Percentiles rank a stretch among this genome's conserved stretches.
Conservation (phyloP, 2,797 vertebrate genomes). For the Triplophysa yarkandensis region DNA sequence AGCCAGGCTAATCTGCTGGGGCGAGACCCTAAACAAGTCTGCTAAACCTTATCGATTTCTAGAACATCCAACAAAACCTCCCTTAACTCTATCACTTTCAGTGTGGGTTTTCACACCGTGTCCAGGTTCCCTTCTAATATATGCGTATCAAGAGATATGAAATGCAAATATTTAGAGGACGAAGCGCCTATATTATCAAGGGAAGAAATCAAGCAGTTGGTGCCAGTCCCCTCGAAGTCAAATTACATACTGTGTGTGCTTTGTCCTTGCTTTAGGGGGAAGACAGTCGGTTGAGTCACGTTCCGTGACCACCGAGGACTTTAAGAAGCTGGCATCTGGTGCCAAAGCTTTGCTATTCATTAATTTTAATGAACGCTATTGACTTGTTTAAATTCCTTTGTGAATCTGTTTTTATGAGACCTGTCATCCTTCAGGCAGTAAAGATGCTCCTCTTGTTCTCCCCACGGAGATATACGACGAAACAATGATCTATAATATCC, state of each 20-base stretch:
- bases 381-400: conserved; percentile 51
- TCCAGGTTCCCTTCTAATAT: conserved; percentile 1
- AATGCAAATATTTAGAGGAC: conserved; percentile 36
- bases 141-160: conserved; percentile 25
- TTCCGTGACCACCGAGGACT: conserved; percentile 41
- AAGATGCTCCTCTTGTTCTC: conserved; percentile 26
- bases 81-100: not conserved
- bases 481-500: conserved; percentile 32
- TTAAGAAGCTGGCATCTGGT: conserved; percentile 56
- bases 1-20: conserved; percentile 54
- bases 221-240: conserved; percentile 27
- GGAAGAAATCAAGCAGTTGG: conserved; percentile 20
- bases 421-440: conserved; percentile 41
- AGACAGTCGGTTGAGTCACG: conserved; percentile 27
- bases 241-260: conserved; percentile 22
- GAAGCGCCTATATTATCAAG: conserved; percentile 22
- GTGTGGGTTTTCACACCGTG: not conserved
- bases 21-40: conserved; percentile 49
- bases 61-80: conserved; percentile 26
- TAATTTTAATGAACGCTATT: conserved; percentile 59
- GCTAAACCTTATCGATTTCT: conserved; percentile 58
- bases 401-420: conserved; percentile 51
- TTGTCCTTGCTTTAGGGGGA: conserved; percentile 43
- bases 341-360: conserved; percentile 46
- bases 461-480: conserved; percentile 17